phyloP scores from a whole-genome alignment of 2,888 invertebrate species.

The Ametastegia equiseti region DNA sequence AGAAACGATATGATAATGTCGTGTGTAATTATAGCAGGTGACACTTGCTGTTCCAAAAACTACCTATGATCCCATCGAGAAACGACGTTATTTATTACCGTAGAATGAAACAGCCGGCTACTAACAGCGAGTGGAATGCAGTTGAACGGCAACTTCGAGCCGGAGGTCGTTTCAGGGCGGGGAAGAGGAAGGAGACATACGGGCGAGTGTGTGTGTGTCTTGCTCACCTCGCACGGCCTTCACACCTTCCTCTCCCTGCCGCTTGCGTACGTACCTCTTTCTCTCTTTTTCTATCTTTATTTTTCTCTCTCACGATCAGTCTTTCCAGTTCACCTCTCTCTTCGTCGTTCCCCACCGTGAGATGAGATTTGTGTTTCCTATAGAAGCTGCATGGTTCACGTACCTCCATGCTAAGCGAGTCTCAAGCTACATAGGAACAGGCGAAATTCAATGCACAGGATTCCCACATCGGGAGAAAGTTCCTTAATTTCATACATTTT shows the following conservation, averaged over 20 bases:
- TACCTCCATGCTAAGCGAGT: not conserved
- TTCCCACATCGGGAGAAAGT: not conserved
- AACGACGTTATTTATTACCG: slow-evolving; percentile 38
- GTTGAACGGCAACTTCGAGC: slow-evolving; percentile 43
- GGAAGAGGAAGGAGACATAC: slow-evolving; percentile 42
- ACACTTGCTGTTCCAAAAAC: slow-evolving; percentile 35
- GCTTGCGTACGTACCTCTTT: not conserved
- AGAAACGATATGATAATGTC: not conserved
- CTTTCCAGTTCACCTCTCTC: too few species aligned
- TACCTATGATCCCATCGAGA: slow-evolving; percentile 36
- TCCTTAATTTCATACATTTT: too few species aligned
- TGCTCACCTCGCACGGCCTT: slow-evolving; percentile 58
- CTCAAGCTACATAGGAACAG: not conserved
- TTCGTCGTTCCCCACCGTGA: not conserved
- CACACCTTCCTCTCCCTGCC: slow-evolving; percentile 59
- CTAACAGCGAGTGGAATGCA: slow-evolving; percentile 40
- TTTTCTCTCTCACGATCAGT: not conserved
- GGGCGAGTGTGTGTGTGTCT: slow-evolving; percentile 33
- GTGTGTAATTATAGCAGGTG: slow-evolving; percentile 5
- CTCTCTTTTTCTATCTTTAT: not conserved
- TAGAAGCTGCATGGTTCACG: not conserved
- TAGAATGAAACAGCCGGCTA: slow-evolving; percentile 32
- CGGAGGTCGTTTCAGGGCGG: slow-evolving; percentile 43
- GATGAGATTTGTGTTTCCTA: slow-evolving; percentile 34
- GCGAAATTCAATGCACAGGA: not conserved